Percentiles rank a stretch among this genome's conserved stretches.
Conservation (phyloP, 2,888 invertebrate genomes). For the Ceramica pisi region DNA sequence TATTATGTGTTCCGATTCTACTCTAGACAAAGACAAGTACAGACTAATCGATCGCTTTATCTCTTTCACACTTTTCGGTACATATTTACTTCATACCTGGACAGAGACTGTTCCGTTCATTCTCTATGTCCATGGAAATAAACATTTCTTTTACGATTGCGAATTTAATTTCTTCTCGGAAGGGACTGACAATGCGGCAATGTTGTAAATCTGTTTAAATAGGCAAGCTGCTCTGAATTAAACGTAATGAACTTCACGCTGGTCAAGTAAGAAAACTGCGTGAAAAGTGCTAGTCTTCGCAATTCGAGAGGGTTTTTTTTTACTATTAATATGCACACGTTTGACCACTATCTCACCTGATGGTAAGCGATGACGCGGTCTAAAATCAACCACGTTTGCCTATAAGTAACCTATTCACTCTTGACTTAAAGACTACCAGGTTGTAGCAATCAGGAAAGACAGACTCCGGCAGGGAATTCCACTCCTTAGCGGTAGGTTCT, state of each 20-base stretch:
- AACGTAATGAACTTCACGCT: constrained; percentile 19
- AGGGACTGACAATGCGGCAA: constrained; percentile 24
- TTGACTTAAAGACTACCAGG: too few species aligned
- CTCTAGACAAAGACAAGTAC: background rate
- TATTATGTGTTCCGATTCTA: background rate
- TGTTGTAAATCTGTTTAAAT: constrained; percentile 46
- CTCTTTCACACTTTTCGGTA: background rate
- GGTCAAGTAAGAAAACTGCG: constrained; percentile 7
- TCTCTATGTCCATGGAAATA: background rate
- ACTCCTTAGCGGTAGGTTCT: too few species aligned
- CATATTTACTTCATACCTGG: background rate
- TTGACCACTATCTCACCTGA: too few species aligned
- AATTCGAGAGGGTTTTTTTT: background rate
- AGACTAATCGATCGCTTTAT: background rate
- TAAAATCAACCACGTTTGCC: too few species aligned
- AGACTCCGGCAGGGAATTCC: too few species aligned
- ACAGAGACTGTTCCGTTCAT: background rate
- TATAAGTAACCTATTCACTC: too few species aligned
- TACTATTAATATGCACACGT: too few species aligned
- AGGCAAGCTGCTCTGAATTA: constrained; percentile 6
- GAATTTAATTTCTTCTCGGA: constrained; percentile 26
- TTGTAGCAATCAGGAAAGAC: too few species aligned
- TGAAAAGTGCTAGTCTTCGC: background rate
- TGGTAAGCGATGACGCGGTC: too few species aligned
- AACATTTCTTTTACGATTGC: constrained; percentile 32